A percentile compares a stretch with the other conserved stretches of the same genome.
Evolutionary conservation across 1,140 invertebrate species (phyloP).

Genomic region (Caenorhabditis briggsae): DNA sequence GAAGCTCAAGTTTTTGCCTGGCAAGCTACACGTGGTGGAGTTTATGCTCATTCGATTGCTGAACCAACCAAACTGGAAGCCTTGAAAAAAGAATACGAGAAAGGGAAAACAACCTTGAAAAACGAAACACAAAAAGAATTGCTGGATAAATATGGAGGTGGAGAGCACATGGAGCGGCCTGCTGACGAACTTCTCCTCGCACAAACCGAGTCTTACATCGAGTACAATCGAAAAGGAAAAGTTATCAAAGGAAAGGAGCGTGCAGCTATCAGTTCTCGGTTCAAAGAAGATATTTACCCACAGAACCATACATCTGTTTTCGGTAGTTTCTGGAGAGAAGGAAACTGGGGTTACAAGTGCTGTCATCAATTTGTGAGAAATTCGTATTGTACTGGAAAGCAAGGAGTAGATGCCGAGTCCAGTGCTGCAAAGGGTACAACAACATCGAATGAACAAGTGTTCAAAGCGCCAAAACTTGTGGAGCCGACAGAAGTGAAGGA

Average conservation of each 20-base stretch:
- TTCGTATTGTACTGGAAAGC: constrained; percentile 84
- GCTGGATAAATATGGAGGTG: constrained; percentile 63
- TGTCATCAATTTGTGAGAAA: constrained; percentile 93
- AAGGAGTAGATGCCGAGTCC: constrained; percentile 79
- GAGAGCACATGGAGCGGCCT: constrained; percentile 85
- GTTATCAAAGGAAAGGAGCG: constrained; percentile 89
- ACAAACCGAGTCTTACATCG: constrained; percentile 94
- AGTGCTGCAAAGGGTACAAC: constrained; percentile 16
- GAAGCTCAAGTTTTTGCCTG: constrained; percentile 96
- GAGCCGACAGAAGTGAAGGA: not conserved
- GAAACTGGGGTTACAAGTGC: constrained; percentile 92
- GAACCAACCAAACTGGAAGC: constrained; percentile 97
- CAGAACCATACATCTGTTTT: constrained; percentile 83
- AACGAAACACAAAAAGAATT: constrained; percentile 84
- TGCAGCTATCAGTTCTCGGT: constrained; percentile 87
- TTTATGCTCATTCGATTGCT: constrained; percentile 94
- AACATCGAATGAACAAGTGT: constrained; percentile 22
- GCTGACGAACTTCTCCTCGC: constrained; percentile 89
- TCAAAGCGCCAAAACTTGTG: constrained; percentile 14
- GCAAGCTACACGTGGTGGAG: constrained; percentile 87
- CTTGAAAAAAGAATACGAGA: constrained; percentile 89
- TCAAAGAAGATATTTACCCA: constrained; percentile 87
- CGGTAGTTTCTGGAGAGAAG: constrained; percentile 93
- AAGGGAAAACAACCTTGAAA: constrained; percentile 90
- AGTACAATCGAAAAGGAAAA: constrained; percentile 94